These are phyloP conservation scores for Valencia hispanica DNA, from an alignment of 2,797 vertebrate genomes.

Conservation along the genomic window DNA sequence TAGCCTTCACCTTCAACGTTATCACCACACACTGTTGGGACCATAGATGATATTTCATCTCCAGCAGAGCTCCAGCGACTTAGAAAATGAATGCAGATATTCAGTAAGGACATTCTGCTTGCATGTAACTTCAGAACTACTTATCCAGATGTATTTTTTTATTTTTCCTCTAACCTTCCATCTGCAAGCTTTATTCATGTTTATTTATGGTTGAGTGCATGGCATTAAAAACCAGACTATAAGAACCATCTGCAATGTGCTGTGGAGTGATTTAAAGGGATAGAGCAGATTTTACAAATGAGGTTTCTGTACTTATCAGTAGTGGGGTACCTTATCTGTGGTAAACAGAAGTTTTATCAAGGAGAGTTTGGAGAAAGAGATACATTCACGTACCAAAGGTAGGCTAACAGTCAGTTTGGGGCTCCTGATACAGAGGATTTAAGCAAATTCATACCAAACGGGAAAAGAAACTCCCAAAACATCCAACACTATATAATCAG, in stretches of 20 bases:
- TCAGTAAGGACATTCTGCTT: background rate
- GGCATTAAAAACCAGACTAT: background rate
- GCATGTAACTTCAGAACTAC: background rate
- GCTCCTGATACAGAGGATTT: background rate
- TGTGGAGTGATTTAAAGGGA: background rate
- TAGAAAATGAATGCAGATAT: background rate
- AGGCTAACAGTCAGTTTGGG: background rate
- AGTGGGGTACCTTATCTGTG: background rate
- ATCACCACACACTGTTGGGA: background rate
- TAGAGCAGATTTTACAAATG: slow-evolving; percentile 2
- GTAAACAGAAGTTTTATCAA: slow-evolving; percentile 11
- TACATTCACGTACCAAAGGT: background rate
- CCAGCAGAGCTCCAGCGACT: background rate
- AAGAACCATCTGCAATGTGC: slow-evolving; percentile 1
- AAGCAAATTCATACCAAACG: background rate
- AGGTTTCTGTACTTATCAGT: slow-evolving; percentile 4
- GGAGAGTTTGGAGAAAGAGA: slow-evolving; percentile 1
- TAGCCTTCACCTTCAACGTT: background rate
- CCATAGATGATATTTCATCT: background rate
- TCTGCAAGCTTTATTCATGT: background rate
- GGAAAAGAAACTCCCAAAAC: background rate
- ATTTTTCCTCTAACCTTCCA: background rate
- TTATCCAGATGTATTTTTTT: background rate
- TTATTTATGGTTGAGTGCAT: background rate
- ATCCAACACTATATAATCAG: background rate